Percentiles rank a stretch among this genome's conserved stretches.
Evolutionary conservation across 2,113 vertebrate genomes (phyloP).

Genomic region (Rattus norvegicus): DNA sequence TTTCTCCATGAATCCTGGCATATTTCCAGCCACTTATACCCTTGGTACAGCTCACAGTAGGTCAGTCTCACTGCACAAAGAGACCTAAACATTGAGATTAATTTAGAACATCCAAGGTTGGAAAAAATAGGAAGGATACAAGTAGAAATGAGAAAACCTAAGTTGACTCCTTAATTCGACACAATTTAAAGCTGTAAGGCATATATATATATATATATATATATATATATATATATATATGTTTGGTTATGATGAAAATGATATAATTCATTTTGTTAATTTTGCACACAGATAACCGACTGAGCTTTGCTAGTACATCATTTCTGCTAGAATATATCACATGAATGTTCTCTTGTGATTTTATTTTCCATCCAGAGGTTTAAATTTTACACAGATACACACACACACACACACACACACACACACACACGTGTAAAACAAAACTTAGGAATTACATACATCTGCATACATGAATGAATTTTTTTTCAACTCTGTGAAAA

Average conservation of each 20-base stretch:
- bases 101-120: slow-evolving; percentile 42
- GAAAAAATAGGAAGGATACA: slow-evolving; percentile 15
- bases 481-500: not conserved
- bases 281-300: not conserved
- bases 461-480: not conserved
- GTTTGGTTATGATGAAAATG: slow-evolving; percentile 16
- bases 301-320: not conserved
- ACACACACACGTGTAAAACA: too few species aligned
- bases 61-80: rapidly evolving
- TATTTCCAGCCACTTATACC: slow-evolving; percentile 49
- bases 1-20: slow-evolving; percentile 38
- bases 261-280: not conserved
- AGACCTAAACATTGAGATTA: slow-evolving; percentile 61
- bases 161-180: slow-evolving; percentile 46
- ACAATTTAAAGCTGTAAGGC: not conserved
- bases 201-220: not conserved
- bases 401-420: too few species aligned
- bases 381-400: not conserved
- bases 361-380: not conserved
- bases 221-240: not conserved
- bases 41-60: slow-evolving; percentile 64
- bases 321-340: not conserved
- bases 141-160: slow-evolving; percentile 40
- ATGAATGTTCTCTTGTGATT: not conserved
- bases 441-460: not conserved